Evolutionary conservation across 2,113 vertebrate genomes (phyloP), one percentile per base, ranked within the genome.

Genomic region (Vicugna pacos): DNA sequence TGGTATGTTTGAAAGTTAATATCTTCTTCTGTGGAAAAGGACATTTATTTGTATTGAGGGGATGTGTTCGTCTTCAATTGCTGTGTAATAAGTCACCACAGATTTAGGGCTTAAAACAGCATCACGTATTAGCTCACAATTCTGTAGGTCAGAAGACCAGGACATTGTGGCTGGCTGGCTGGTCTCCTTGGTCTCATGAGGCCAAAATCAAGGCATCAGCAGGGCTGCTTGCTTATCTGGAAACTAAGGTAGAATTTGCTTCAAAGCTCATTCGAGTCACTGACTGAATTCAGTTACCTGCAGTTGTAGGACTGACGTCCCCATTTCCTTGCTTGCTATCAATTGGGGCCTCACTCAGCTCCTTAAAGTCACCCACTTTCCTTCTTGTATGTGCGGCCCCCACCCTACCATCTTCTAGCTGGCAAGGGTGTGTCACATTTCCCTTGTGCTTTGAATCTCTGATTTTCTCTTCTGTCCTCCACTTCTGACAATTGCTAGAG

Each of bases 391-490:
- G 17, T 32, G 64, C 15, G 16, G 2, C 30, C 20, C n/a, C n/a
- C 5, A 26, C 1, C 28, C 58, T 15, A 16, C 64, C 58, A 35
- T 82, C 13, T 62, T 35, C 89, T 54, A 22, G 67, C 22, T 64
- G 58, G 81, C 76, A 38, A n/a, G 24, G 16, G 13, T 69, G 30
- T 48, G 50, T 80, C 70, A 26, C 3, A 46, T 54, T 15, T 56
- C 30, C n/a, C 14, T 42, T 46, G 46, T 52, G 50, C 50, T 91
- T 75, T n/a, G 52, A 30, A 26, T 83, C 30, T 91, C 79, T 82
- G 52, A 65, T 86, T 93, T 96, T 69, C 83, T 92, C 19, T 90
- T 62, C 28, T 94, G n/a, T 19, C 42, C 24, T 46, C 17, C 28
- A 89, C 42, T 89, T 77, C 35, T 64, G 62, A 67, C 54, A 62